Evolutionary conservation across 2,113 vertebrate species (phyloP), one percentile per base, ranked within the genome.

Genomic region (Sylvia atricapilla): DNA sequence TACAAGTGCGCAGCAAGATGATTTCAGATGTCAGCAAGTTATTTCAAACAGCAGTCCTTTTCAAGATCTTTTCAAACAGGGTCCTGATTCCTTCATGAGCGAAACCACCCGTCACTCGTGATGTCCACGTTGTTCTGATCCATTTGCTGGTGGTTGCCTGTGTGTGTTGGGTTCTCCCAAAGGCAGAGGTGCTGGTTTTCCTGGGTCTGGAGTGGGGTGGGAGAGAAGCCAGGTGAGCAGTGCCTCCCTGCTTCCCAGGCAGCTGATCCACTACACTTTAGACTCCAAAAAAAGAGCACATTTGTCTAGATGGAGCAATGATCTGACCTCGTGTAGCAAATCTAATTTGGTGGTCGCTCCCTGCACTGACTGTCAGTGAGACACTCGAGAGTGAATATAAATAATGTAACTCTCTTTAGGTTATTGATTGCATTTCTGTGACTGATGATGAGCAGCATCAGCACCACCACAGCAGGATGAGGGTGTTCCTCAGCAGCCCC

Each of bases 401-500:
- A 80, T 80, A 84, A 69, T 84, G 41, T 23, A 31, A 46, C 60
- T 78, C 10, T 91, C 63, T 60, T 11, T 22, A 16, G 63, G 43
- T 87, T 89, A 85, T 75, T 95, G 80, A 94, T 87, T 84, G 27
- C 15, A 73, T 22, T 91, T 92, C 8, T 46, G 59, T 41, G 74
- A 69, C 44, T 58, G 70, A 62, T 89, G 62, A 82, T 91, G 76
- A 86, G 28, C 43, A 86, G 68, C 56, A 17, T 47, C 41, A 76
- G 14, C 66, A 70, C 30, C 50, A 31, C 30, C 1, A 1, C 4
- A 52, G 64, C 62, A 84, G 44, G 68, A 44, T n/a, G 62, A 47
- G 58, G 67, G n/a, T 49, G n/a, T 46, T 89, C 83, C 56, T 84
- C 72, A 50, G 4, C 24, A 19, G 58, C 12, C 44, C 41, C 17